Evolutionary conservation across 2,888 invertebrate species (phyloP).

Genomic region (Clunio marinus): DNA sequence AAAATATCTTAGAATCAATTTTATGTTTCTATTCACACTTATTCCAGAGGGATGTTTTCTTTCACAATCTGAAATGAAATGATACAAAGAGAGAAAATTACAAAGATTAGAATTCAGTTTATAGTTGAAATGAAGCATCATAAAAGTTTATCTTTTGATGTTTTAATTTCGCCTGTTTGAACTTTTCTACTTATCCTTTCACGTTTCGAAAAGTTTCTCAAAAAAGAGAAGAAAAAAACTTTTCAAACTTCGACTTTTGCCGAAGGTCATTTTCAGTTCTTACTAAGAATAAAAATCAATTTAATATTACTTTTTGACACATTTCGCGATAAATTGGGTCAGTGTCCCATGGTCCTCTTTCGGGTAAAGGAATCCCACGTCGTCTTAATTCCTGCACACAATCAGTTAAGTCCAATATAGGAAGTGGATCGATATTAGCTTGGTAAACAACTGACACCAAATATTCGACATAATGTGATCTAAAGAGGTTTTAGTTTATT

Average conservation of each 20-base stretch:
- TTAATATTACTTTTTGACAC: slow-evolving; percentile 72
- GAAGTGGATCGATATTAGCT: slow-evolving; percentile 80
- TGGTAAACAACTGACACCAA: slow-evolving; percentile 82
- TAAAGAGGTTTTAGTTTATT: too few species aligned
- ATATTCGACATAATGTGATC: slow-evolving; percentile 94
- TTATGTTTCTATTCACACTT: slow-evolving; percentile 7
- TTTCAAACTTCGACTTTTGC: not conserved
- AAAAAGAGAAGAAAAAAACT: slow-evolving; percentile 14
- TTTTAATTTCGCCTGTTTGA: slow-evolving; percentile 14
- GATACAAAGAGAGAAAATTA: slow-evolving; percentile 42
- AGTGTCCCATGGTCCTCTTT: slow-evolving; percentile 74
- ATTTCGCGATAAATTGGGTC: slow-evolving; percentile 79
- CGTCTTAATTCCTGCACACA: slow-evolving; percentile 82
- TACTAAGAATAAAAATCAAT: slow-evolving; percentile 20
- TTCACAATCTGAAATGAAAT: slow-evolving; percentile 60
- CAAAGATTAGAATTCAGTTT: slow-evolving; percentile 26
- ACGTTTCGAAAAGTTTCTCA: not conserved
- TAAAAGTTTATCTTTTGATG: slow-evolving; percentile 34
- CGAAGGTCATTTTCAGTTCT: too few species aligned
- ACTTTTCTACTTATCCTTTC: slow-evolving; percentile 15
- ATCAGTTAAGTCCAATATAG: slow-evolving; percentile 81
- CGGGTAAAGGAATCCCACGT: slow-evolving; percentile 77
- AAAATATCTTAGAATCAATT: slow-evolving; percentile 5
- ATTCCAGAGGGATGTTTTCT: slow-evolving; percentile 41
- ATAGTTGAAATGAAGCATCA: slow-evolving; percentile 12